phyloP scores from a whole-genome alignment of 2,888 invertebrate genomes.

The Macrosiphum euphorbiae region DNA sequence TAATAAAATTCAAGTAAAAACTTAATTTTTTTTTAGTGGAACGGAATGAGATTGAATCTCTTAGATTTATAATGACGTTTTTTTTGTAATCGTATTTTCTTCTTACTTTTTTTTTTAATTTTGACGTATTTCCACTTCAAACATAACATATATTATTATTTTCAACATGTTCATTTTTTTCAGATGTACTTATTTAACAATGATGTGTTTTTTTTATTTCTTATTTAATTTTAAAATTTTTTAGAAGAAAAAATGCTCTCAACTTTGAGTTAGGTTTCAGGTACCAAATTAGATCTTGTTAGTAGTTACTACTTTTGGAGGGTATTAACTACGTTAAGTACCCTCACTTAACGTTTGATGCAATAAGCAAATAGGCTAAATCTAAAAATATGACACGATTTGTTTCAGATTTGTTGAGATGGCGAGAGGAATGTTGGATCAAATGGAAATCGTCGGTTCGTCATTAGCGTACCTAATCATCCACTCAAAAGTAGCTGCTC shows the following conservation, averaged over 20 bases:
- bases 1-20: slow-evolving; percentile 28
- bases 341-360: too few relatives aligned
- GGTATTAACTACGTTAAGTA: too few relatives aligned
- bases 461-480: background rate
- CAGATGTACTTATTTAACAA: background rate
- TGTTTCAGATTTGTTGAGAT: background rate
- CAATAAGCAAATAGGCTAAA: too few relatives aligned
- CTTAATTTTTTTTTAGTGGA: slow-evolving; percentile 29
- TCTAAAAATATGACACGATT: background rate
- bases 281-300: background rate
- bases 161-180: background rate
- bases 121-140: background rate
- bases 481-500: background rate
- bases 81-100: background rate
- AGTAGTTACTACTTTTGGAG: background rate
- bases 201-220: background rate
- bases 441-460: background rate
- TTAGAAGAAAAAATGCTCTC: background rate
- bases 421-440: background rate
- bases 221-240: background rate
- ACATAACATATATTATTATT: background rate
- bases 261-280: background rate
- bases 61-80: background rate
- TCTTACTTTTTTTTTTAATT: background rate
- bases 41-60: slow-evolving; percentile 42